phyloP scores from a whole-genome alignment of 2,888 invertebrate species.

The Cerastoderma edule region DNA sequence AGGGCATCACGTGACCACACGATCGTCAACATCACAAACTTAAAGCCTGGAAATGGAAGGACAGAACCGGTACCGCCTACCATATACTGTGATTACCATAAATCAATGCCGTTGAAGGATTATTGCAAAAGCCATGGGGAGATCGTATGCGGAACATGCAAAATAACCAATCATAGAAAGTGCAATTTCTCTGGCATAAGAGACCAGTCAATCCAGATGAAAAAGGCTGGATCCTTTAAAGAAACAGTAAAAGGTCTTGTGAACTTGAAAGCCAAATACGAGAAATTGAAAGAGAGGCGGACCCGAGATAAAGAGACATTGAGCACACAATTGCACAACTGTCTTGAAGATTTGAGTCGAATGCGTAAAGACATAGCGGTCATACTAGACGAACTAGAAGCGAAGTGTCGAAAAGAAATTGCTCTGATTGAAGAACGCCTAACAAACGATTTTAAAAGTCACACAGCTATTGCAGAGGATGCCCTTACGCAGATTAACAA shows the following conservation, averaged over 20 bases:
- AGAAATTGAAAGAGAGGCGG: neutral
- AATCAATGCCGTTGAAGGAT: neutral
- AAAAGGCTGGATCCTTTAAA: neutral
- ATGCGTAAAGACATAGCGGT: neutral
- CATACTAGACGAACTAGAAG: neutral
- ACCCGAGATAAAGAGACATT: neutral
- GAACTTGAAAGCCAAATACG: neutral
- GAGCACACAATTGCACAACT: neutral
- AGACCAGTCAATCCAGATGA: neutral
- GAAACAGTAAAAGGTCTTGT: neutral
- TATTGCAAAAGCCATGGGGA: constrained; percentile 9
- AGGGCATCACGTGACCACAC: constrained; percentile 11
- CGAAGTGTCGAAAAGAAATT: neutral
- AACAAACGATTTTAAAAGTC: neutral
- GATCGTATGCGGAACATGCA: constrained; percentile 13
- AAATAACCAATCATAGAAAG: constrained; percentile 1
- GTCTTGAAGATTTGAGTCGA: constrained; percentile 6
- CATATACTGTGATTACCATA: constrained; percentile 11
- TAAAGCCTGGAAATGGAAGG: neutral
- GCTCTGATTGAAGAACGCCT: neutral
- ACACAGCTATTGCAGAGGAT: constrained; percentile 4
- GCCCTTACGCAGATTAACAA: neutral
- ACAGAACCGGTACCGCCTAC: neutral
- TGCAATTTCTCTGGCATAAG: neutral
- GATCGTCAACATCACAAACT: neutral